These are phyloP conservation scores for Solenopsis invicta DNA, from an alignment of 1,140 invertebrate genomes.

Conservation along the genomic window DNA sequence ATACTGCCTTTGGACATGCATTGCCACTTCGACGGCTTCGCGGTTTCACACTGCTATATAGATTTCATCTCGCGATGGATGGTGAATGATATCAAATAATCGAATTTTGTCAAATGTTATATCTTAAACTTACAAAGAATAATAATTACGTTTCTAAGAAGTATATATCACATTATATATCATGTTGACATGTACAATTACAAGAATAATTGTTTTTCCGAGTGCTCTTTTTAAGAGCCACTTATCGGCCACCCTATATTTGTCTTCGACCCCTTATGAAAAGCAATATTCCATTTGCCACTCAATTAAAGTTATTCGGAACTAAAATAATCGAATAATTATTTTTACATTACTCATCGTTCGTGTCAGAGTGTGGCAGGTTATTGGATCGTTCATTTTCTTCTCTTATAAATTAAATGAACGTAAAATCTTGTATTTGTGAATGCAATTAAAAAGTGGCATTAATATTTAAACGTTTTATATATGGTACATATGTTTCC, in stretches of 20 bases:
- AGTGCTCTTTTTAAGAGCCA: background rate
- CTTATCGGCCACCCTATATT: background rate
- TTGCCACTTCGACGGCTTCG: slow-evolving; percentile 81
- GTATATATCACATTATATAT: background rate
- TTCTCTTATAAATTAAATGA: background rate
- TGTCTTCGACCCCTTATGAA: background rate
- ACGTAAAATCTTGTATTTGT: background rate
- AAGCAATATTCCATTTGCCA: background rate
- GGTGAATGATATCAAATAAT: slow-evolving; percentile 3
- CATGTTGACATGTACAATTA: background rate
- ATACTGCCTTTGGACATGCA: slow-evolving; percentile 85
- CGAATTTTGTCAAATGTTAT: slow-evolving; percentile 2
- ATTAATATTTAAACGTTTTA: slow-evolving; percentile 34
- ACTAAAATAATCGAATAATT: background rate
- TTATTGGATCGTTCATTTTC: background rate
- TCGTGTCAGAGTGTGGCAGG: slow-evolving; percentile 6
- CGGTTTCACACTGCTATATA: slow-evolving; percentile 9
- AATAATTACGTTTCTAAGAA: background rate
- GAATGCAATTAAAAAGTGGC: slow-evolving; percentile 13
- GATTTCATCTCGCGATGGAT: slow-evolving; percentile 2
- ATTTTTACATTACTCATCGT: slow-evolving; percentile 33
- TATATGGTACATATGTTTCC: background rate
- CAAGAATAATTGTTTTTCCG: background rate
- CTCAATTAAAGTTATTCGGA: background rate
- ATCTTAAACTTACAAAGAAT: background rate